phyloP scores from a whole-genome alignment of 1,140 invertebrate genomes.

The Trichonephila clavipes region DNA sequence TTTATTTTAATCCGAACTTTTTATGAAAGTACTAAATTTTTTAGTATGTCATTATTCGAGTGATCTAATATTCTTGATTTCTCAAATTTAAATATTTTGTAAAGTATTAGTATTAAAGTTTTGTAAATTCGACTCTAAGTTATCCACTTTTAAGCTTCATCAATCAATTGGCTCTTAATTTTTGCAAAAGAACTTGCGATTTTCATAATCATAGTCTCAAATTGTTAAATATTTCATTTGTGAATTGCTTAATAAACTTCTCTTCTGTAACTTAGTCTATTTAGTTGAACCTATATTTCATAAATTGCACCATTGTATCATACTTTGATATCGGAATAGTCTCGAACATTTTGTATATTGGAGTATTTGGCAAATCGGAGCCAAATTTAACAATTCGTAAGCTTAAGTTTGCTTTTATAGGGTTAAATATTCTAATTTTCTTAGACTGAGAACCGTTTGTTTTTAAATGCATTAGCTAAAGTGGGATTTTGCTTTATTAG shows the following conservation, averaged over 20 bases:
- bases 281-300: not conserved
- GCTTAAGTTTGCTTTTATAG: too few relatives aligned
- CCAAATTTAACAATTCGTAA: too few relatives aligned
- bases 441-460: too few relatives aligned
- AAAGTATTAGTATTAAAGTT: not conserved
- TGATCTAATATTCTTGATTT: not conserved
- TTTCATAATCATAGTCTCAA: not conserved
- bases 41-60: not conserved
- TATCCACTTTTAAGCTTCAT: not conserved
- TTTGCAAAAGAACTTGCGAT: constrained; percentile 1
- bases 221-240: not conserved
- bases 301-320: too few relatives aligned
- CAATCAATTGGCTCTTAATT: not conserved
- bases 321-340: too few relatives aligned
- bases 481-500: too few relatives aligned
- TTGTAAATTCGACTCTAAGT: not conserved
- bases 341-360: too few relatives aligned
- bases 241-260: not conserved
- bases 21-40: not conserved
- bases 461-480: too few relatives aligned
- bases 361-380: too few relatives aligned
- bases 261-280: not conserved
- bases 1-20: not conserved
- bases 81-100: too few relatives aligned
- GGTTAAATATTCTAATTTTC: too few relatives aligned